Conservation (phyloP, 1,140 invertebrate genomes). For the Trichomalopsis sarcophagae region DNA sequence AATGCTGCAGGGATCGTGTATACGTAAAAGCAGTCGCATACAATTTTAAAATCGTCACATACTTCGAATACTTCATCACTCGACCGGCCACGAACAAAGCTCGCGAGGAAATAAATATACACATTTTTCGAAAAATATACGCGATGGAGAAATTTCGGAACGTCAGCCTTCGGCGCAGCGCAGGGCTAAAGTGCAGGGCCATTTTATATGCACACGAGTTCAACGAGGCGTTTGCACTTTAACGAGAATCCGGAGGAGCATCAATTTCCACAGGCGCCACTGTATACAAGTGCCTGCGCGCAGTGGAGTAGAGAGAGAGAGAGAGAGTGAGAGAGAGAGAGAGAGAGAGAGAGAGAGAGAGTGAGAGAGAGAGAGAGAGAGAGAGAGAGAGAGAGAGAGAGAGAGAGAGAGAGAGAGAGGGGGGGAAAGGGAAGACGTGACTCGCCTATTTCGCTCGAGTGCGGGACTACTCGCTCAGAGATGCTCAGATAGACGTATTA, state of each 20-base stretch:
- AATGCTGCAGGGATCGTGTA: too few species aligned
- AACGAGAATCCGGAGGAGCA: constrained; percentile 45
- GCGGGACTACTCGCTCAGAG: not conserved
- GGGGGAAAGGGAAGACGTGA: not conserved
- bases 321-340: not conserved
- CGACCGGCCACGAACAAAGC: too few species aligned
- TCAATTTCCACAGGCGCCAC: constrained; percentile 5
- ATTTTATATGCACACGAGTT: constrained; percentile 11
- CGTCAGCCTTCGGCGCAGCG: not conserved
- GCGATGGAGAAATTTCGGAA: not conserved
- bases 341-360: too few species aligned
- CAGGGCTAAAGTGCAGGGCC: not conserved
- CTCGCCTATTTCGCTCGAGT: constrained; percentile 9
- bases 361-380: too few species aligned
- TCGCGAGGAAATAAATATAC: too few species aligned
- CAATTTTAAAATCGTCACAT: too few species aligned
- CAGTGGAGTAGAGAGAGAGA: too few species aligned
- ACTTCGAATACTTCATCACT: too few species aligned
- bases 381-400: too few species aligned
- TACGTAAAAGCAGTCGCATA: too few species aligned
- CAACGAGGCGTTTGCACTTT: constrained; percentile 42
- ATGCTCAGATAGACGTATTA: constrained; percentile 16
- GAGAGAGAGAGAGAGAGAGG: too few species aligned
- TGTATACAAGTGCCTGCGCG: not conserved
- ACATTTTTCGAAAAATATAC: not conserved